Conservation (phyloP, 2,888 invertebrate species). For the Eurytoma adleriae region DNA sequence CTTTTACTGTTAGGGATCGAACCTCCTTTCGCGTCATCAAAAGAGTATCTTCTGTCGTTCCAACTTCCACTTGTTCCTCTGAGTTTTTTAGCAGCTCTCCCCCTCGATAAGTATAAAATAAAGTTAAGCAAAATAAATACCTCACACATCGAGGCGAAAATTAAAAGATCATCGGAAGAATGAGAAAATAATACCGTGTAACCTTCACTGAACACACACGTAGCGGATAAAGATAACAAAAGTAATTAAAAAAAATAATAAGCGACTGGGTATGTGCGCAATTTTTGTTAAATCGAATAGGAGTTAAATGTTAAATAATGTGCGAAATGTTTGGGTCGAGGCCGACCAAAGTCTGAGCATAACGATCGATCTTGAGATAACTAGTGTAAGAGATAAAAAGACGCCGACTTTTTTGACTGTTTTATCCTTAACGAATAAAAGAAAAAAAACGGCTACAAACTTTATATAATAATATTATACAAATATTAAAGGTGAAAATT, state of each 20-base stretch:
- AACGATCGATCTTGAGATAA: constrained; percentile 48
- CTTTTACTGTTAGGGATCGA: too few relatives aligned
- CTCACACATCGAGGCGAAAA: constrained; percentile 8
- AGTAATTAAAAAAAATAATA: too few relatives aligned
- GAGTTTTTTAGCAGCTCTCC: neutral
- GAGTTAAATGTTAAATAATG: constrained; percentile 32
- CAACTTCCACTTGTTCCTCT: constrained; percentile 24
- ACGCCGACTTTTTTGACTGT: constrained; percentile 33
- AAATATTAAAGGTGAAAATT: constrained; percentile 34
- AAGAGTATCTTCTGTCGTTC: neutral
- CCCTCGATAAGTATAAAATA: neutral
- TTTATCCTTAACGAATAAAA: constrained; percentile 18
- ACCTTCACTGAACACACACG: constrained; percentile 17
- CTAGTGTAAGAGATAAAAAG: constrained; percentile 33
- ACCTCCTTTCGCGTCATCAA: neutral
- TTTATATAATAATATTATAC: constrained; percentile 39
- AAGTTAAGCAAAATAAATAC: neutral
- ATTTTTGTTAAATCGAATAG: constrained; percentile 32
- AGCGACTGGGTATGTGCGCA: constrained; percentile 37
- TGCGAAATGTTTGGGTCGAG: constrained; percentile 19
- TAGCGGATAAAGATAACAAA: neutral
- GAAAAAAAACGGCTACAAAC: constrained; percentile 29
- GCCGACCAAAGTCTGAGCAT: constrained; percentile 43
- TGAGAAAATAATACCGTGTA: neutral
- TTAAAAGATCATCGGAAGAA: neutral